Base-by-base conservation (phyloP, 2,113 vertebrate species). In the Carassius carassius region DNA sequence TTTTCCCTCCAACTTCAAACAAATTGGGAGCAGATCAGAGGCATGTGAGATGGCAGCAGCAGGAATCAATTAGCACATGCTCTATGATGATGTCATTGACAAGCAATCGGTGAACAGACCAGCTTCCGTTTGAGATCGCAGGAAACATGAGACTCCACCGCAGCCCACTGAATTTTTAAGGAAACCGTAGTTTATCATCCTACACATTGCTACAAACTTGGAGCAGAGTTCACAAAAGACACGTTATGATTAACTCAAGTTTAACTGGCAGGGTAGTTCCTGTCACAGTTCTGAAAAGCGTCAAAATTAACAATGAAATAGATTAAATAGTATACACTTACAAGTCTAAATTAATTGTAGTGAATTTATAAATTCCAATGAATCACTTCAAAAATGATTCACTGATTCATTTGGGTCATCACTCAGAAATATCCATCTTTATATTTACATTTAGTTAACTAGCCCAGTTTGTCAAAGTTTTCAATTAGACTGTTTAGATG, bases 61-160 rank as follows among this genome's bases (percentile, higher is more conserved):
- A 91, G 93, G 94, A 95, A 94, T 90, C 93, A 93, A 94, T 95
- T 95, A 95, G 91, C 92, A 86, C 92, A 75, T 86, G 89, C 69
- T 77, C 94, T 94, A 94, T 95, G 93, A 95, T 94, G 92, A 95
- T 94, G 92, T 94, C 94, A 95, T 90, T 93, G 92, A 91, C 91
- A 92, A 94, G 92, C 92, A 90, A 92, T 84, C 91, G 87, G 91
- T 89, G 73, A 70, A 91, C 91, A 90, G 86, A 90, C 89, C 69
- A 85, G 92, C 94, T 94, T 95, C 94, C 92, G 93, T 93, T 93
- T 87, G 85, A 84, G 88, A 80, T 85, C 14, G 76, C 37, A 80
- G 58, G 91, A 91, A 93, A 94, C 84, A 89, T 81, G 86, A 92
- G 83, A 89, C 85, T 67, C 81, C 63, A 74, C 83, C 87, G 29